Conservation (phyloP, 2,797 vertebrate species). For the Phylloscopus collybita region DNA sequence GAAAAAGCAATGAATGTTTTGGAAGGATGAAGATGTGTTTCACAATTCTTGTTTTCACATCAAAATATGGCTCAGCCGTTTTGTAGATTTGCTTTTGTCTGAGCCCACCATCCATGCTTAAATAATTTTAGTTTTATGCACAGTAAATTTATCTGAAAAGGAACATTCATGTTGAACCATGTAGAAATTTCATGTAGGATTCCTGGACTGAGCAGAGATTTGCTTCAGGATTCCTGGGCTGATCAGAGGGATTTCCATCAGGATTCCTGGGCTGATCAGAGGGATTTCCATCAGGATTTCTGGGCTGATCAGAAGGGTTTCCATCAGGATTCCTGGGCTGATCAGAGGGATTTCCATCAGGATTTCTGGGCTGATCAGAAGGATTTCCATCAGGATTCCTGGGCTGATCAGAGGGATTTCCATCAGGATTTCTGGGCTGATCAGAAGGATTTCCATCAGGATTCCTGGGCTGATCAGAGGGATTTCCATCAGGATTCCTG, state of each 20-base stretch:
- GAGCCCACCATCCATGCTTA: neutral
- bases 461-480: neutral
- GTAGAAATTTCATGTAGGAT: neutral
- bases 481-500: neutral
- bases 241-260: neutral
- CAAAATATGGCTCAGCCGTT: neutral
- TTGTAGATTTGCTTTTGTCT: neutral
- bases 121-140: neutral
- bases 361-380: fast-evolving
- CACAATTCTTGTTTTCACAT: neutral
- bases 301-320: neutral
- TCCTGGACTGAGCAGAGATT: neutral
- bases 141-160: neutral
- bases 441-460: neutral
- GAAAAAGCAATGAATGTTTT: neutral
- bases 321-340: fast-evolving
- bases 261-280: neutral
- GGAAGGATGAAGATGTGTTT: neutral
- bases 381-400: fast-evolving
- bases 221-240: neutral
- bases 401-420: fast-evolving
- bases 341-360: too few species aligned
- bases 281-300: neutral
- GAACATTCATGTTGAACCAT: neutral
- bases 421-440: neutral